phyloP scores from a whole-genome alignment of 64 coral and sea anemone species.

The Exaiptasia diaphana region DNA sequence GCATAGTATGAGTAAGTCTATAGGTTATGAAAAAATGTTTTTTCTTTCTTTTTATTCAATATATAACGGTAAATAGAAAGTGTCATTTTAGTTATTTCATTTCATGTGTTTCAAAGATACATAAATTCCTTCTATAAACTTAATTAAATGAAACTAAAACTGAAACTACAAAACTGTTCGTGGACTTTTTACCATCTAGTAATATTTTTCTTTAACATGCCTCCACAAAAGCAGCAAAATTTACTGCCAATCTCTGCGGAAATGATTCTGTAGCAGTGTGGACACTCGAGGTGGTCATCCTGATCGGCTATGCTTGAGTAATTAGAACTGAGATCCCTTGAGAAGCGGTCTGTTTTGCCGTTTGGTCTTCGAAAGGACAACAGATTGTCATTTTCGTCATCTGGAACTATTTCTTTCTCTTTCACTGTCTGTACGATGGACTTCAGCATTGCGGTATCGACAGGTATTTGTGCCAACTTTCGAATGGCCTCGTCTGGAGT shows the following conservation, averaged over 20 bases:
- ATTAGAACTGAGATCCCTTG: background rate
- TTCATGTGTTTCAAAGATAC: too few relatives aligned
- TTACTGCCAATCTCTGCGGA: background rate
- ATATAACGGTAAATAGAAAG: too few relatives aligned
- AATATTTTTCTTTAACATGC: background rate
- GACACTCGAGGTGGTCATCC: background rate
- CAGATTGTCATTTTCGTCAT: background rate
- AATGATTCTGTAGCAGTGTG: background rate
- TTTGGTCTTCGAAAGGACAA: background rate
- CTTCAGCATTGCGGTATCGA: background rate
- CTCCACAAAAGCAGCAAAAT: background rate
- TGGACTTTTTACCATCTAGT: background rate
- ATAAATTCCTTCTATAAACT: too few relatives aligned
- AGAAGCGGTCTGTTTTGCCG: background rate
- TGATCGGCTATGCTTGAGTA: background rate
- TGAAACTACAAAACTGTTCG: background rate
- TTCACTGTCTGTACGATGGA: background rate
- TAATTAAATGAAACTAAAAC: too few relatives aligned
- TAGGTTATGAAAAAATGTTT: too few relatives aligned
- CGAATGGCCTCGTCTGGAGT: background rate
- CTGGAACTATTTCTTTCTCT: background rate
- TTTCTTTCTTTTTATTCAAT: too few relatives aligned
- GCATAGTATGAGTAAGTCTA: too few relatives aligned
- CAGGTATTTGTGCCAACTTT: background rate
- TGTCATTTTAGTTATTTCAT: too few relatives aligned